Evolutionary conservation across 2,113 vertebrate genomes (phyloP), one percentile per base, ranked within the genome.

Genomic region (Pterocles orientalis): DNA sequence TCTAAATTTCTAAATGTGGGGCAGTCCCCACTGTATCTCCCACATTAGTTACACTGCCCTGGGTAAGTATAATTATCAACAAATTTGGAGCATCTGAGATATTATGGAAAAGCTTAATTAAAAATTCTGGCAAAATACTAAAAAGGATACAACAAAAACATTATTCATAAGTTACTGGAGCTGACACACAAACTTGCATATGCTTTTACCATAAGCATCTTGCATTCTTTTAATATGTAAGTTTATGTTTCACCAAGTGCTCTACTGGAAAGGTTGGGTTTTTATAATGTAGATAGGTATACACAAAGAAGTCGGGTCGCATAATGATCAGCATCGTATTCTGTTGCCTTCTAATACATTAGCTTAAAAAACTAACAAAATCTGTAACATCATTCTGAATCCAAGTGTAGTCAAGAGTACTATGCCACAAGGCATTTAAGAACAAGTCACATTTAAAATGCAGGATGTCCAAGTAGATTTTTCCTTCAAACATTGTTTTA

Each of bases 371-470:
- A 31, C 2, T 28, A 86, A 50, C 16, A 95, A 95, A 89, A 82
- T 82, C 43, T 66, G 84, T 78, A 90, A 73, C n/a, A 88, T 77
- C 48, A 73, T 61, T 95, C 92, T 88, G 66, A 72, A 94, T 95
- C 85, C 88, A 93, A 77, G 50, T 87, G 53, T 85, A 82, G 47
- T 48, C 25, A 94, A 91, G 47, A 80, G 39, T 56, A 77, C 20
- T 60, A 48, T 70, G 86, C 79, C 89, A 91, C 60, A 94, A 88
- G 58, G 71, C 57, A 94, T 81, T 95, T 96, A 84, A 78, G 58
- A 96, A 57, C 56, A 62, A 94, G 71, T 51, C 18, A 57, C 86
- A 90, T 90, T 97, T 90, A 96, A 97, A 97, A 97, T 86, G 45
- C 79, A 97, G 68, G 19, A 92, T 87, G 82, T 88, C 91, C 78